Base-by-base conservation (phyloP, 2,797 vertebrate species). In the Chelon labrosus region DNA sequence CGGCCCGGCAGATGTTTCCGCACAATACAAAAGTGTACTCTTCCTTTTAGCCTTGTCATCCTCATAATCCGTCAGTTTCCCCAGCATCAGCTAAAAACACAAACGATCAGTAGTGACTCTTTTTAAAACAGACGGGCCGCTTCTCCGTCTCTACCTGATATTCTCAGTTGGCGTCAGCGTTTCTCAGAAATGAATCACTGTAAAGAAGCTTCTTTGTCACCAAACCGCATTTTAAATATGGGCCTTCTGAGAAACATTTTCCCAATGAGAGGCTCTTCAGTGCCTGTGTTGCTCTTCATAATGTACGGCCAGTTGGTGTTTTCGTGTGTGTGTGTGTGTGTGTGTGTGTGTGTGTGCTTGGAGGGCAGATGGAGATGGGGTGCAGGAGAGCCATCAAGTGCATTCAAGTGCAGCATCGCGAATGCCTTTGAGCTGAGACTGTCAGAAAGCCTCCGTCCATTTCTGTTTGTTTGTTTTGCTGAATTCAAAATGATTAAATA, bases 41-140 rank as follows among this genome's bases (percentile, higher is more conserved):
- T 77, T 76, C 10, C 56, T 77, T 90, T 86, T 31, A 63, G 74
- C 82, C 41, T 56, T 31, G 57, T 59, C 56, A 46, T 63, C 47
- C 49, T 75, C 62, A 73, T 73, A 49, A 82, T 84, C 13, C 20
- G 13, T 76, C 80, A 79, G 72, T 57, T 70, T 63, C 31, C 67
- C 53, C 35, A 64, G 54, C 68, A 73, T 65, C 53, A 57, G 59
- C 58, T 71, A 49, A 77, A 83, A 57, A 83, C 55, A 75, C 51
- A 38, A 68, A 72, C 65, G 38, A 60, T 68, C 13, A 58, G 70
- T 64, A 83, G 85, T 77, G 46, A 64, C 63, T 60, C 41, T 13
- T 10, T 76, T 19, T 20, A 49, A 49, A 19, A n/a, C 46, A 49
- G 3, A 65, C 39, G 20, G 50, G 55, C 59, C 27, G 20, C 19